These are phyloP conservation scores for Apodemus sylvaticus DNA, from an alignment of 2,113 vertebrate genomes.

Conservation along the genomic window DNA sequence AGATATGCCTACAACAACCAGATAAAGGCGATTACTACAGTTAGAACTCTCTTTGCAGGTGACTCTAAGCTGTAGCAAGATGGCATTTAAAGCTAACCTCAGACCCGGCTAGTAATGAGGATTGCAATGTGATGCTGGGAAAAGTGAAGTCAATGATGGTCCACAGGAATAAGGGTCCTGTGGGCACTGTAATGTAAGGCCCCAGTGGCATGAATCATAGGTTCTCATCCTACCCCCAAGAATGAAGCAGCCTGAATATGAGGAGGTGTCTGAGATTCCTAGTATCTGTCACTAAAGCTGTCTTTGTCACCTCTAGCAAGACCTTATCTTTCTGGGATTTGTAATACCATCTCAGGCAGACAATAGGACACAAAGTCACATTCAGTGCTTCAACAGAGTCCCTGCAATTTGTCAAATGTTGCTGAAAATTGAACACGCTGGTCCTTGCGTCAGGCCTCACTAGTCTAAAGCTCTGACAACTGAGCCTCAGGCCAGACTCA, in stretches of 20 bases:
- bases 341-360: background rate
- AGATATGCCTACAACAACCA: background rate
- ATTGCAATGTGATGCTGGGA: background rate
- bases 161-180: background rate
- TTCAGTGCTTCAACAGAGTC: background rate
- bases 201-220: background rate
- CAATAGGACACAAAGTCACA: background rate
- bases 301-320: background rate
- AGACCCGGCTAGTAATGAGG: background rate
- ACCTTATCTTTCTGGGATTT: conserved; percentile 12
- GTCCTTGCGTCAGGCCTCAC: background rate
- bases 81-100: background rate
- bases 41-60: background rate
- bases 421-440: background rate
- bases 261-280: background rate
- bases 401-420: background rate
- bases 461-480: background rate
- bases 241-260: background rate
- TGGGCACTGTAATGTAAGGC: too few relatives aligned
- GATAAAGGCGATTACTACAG: background rate
- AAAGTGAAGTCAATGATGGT: background rate
- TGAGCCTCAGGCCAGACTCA: background rate
- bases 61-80: background rate
- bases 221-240: background rate
- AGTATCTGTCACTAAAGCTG: background rate